A percentile compares a stretch with the other conserved stretches of the same genome.
These are phyloP conservation scores for Nineta flava DNA, from an alignment of 2,888 invertebrate species.

Conservation along the genomic window DNA sequence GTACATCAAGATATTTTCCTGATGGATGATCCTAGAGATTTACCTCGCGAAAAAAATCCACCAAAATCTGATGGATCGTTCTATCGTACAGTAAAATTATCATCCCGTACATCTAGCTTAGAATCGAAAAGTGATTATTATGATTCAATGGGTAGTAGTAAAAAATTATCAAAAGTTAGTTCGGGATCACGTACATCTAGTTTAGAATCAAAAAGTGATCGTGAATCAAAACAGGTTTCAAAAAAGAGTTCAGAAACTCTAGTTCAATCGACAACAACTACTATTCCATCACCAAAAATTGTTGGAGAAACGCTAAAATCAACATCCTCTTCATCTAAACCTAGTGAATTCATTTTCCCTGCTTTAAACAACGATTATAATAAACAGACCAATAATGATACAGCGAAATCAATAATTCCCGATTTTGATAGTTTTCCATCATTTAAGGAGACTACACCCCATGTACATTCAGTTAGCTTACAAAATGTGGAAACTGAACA, in stretches of 20 bases:
- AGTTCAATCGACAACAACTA: not conserved
- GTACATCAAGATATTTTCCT: slow-evolving; percentile 62
- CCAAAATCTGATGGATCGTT: slow-evolving; percentile 58
- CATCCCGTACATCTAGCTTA: slow-evolving; percentile 50
- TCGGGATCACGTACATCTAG: slow-evolving; percentile 43
- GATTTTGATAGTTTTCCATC: slow-evolving; percentile 12
- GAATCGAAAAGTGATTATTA: slow-evolving; percentile 48
- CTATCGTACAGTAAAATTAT: slow-evolving; percentile 50
- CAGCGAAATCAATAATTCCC: not conserved
- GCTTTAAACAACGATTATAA: slow-evolving; percentile 1
- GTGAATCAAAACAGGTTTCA: slow-evolving; percentile 20
- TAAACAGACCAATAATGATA: not conserved
- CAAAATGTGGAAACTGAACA: slow-evolving; percentile 56
- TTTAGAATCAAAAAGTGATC: slow-evolving; percentile 46
- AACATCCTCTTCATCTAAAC: not conserved
- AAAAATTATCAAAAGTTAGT: slow-evolving; percentile 13
- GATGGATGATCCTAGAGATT: slow-evolving; percentile 58
- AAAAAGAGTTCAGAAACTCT: slow-evolving; percentile 7
- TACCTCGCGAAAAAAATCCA: slow-evolving; percentile 53
- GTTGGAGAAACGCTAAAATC: not conserved
- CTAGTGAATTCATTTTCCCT: not conserved
- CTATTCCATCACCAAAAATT: not conserved
- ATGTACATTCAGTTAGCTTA: slow-evolving; percentile 50
- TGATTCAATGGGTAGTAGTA: slow-evolving; percentile 26
- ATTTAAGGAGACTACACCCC: slow-evolving; percentile 33